phyloP scores from a whole-genome alignment of 1,140 invertebrate species.

The Heliconius congener region DNA sequence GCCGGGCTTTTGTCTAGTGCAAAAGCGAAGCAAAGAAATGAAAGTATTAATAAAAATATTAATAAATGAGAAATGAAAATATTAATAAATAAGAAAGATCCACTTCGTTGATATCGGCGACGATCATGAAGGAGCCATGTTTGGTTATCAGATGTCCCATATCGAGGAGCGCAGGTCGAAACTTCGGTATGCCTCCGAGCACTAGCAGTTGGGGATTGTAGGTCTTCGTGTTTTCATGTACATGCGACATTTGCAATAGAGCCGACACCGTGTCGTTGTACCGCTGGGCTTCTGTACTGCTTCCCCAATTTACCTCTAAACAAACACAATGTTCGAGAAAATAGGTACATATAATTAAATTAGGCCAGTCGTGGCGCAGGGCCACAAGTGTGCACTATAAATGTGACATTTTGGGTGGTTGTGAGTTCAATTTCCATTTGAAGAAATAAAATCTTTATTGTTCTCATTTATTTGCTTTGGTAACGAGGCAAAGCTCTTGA shows the following conservation, averaged over 20 bases:
- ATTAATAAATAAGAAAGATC: not conserved
- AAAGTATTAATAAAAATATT: no score
- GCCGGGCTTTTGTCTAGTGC: no score
- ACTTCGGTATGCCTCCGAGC: conserved; percentile 88
- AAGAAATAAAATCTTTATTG: no score
- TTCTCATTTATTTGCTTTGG: no score
- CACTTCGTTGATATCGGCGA: conserved; percentile 91
- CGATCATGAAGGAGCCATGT: conserved; percentile 92
- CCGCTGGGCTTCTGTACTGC: conserved; percentile 95
- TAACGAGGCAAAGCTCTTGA: no score
- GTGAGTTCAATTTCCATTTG: no score
- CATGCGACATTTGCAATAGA: conserved; percentile 88
- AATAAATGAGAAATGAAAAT: no score
- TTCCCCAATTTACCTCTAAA: conserved; percentile 97
- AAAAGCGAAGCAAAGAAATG: no score
- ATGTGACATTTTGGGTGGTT: no score
- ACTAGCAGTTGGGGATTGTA: conserved; percentile 94
- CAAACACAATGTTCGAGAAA: not conserved
- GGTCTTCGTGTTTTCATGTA: conserved; percentile 94
- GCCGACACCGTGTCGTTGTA: conserved; percentile 85
- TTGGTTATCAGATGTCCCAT: conserved; percentile 94
- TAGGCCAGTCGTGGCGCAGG: no score
- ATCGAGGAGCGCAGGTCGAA: conserved; percentile 91
- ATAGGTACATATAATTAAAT: not conserved
- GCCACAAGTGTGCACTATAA: no score